Base-by-base conservation (phyloP, 2,113 vertebrate species). In the Pteruthius melanotis region DNA sequence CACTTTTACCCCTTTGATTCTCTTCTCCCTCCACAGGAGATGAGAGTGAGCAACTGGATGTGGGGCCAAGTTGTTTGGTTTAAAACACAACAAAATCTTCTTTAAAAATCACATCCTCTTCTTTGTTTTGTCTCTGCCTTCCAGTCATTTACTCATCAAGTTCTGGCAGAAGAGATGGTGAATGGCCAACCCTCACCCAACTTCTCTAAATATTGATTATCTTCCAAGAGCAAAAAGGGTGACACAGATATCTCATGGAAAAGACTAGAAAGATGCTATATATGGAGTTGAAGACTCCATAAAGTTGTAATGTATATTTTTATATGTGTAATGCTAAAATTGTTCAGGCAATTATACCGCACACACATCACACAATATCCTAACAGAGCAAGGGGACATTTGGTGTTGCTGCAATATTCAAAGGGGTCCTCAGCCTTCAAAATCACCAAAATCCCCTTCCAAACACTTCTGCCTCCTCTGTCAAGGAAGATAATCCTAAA, bases 31-130 rank as follows among this genome's bases (percentile, higher is more conserved):
- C 18, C 13, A 15, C 19, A 63, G 8, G 20, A 13, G 14, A 3
- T 16, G 39, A 8, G 23, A 52, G 18, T 0, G 5, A 79, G 14
- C 0, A 0, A 5, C 57, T 65, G 3, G 5, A 6, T 71, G 37
- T 71, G 37, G 20, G 5, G 20, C 13, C 59, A 7, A 93, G 21
- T 4, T 80, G 8, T 4, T 70, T 33, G 1, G 27, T 54, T 5
- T 50, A 44, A 74, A 59, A 6, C n/a, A 35, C 21, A 35, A 18
- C 2, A 35, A n/a, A 20, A 42, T 19, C 15, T 78, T 69, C 1
- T 59, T 61, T 33, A 31, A 72, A 37, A 81, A n/a, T 52, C 9
- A 6, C 1, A 1, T 56, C 5, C 7, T 72, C 74, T 66, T 33
- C 4, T 28, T 85, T 57, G 30, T 12, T 79, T 88, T 54, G 2